phyloP scores from a whole-genome alignment of 2,888 invertebrate species.

The Argynnis bischoffii region DNA sequence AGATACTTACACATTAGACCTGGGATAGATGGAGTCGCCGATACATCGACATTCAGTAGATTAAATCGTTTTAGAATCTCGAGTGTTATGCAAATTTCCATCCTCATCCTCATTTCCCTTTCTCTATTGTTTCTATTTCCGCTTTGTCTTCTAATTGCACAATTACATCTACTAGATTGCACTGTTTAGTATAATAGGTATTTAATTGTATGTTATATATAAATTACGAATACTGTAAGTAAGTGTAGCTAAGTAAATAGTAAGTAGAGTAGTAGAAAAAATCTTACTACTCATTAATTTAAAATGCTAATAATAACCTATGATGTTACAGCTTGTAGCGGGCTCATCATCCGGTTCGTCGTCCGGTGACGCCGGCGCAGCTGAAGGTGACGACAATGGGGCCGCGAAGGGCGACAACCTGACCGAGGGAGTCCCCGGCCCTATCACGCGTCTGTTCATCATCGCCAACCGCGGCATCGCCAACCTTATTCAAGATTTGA shows the following conservation, averaged over 20 bases:
- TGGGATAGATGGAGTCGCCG: slow-evolving; percentile 36
- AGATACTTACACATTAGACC: slow-evolving; percentile 31
- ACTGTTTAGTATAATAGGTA: background rate
- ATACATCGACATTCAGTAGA: slow-evolving; percentile 36
- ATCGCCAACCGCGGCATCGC: slow-evolving; percentile 93
- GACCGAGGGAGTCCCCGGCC: slow-evolving; percentile 93
- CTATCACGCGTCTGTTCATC: slow-evolving; percentile 92
- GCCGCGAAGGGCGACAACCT: slow-evolving; percentile 85
- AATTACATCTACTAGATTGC: background rate
- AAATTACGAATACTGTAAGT: background rate
- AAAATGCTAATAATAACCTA: background rate
- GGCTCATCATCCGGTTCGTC: slow-evolving; percentile 84
- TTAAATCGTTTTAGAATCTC: slow-evolving; percentile 20
- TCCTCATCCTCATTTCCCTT: background rate
- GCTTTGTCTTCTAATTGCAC: slow-evolving; percentile 24
- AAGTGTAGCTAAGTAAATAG: background rate
- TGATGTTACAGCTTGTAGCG: slow-evolving; percentile 87
- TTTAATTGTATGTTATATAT: background rate
- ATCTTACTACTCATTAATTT: background rate
- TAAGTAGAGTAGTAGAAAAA: background rate
- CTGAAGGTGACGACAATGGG: slow-evolving; percentile 78
- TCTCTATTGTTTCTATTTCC: slow-evolving; percentile 4
- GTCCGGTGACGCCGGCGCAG: slow-evolving; percentile 72
- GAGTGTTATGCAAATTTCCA: background rate
- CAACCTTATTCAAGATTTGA: slow-evolving; percentile 93